Conservation (phyloP, 2,113 vertebrate genomes). For the Heloderma charlesbogerti region DNA sequence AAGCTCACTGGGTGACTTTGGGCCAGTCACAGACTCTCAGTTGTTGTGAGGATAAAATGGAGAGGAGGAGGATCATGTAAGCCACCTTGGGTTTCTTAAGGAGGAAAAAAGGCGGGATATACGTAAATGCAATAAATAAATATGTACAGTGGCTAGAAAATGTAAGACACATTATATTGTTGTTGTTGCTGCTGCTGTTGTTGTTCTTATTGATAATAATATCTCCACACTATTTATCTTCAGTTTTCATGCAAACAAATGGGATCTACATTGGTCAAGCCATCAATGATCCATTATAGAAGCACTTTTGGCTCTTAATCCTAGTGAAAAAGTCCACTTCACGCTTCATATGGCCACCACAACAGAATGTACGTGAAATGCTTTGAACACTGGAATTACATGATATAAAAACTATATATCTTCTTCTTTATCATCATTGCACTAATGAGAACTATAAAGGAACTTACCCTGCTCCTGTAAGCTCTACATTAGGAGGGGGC, state of each 20-base stretch:
- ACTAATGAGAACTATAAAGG: not conserved
- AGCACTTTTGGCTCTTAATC: not conserved
- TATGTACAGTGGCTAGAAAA: too few species aligned
- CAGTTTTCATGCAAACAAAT: not conserved
- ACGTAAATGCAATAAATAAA: too few species aligned
- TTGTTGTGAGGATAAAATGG: too few species aligned
- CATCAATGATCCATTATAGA: not conserved
- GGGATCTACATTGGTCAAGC: not conserved
- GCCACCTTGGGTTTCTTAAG: too few species aligned
- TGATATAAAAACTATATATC: not conserved
- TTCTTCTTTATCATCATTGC: not conserved
- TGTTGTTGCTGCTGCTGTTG: not conserved
- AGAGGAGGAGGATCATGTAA: too few species aligned
- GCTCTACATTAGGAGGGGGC: constrained; percentile 79
- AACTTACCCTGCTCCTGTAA: constrained; percentile 85
- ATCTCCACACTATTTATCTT: not conserved
- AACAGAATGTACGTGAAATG: not conserved
- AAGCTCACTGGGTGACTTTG: too few species aligned
- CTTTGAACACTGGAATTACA: not conserved
- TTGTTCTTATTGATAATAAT: not conserved
- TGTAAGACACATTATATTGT: not conserved
- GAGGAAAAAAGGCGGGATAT: too few species aligned
- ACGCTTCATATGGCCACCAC: not conserved
- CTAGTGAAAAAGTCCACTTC: not conserved
- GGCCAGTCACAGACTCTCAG: too few species aligned